Evolutionary conservation across 2,113 vertebrate species (phyloP).

Genomic region (Neofelis nebulosa): DNA sequence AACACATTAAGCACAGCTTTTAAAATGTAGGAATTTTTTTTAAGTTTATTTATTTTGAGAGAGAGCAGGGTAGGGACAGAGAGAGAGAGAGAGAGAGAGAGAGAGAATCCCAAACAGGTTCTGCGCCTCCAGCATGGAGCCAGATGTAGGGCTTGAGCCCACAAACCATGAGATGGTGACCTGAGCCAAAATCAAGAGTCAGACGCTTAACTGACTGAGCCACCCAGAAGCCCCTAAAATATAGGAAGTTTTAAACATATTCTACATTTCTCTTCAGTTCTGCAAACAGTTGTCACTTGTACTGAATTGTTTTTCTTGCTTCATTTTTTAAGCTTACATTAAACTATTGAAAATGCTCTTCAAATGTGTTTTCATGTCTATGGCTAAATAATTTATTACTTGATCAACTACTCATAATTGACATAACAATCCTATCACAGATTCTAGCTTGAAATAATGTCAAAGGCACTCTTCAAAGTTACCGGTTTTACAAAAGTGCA

Average conservation of each 20-base stretch:
- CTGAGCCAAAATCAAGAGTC: too few species aligned
- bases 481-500: background rate
- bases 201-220: too few species aligned
- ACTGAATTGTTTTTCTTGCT: background rate
- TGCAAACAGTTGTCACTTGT: background rate
- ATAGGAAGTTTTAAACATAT: background rate
- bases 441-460: slow-evolving; percentile 37
- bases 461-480: background rate
- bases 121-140: too few species aligned
- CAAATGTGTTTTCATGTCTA: slow-evolving; percentile 33
- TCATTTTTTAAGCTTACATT: slow-evolving; percentile 46
- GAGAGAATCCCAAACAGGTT: too few species aligned
- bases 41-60: too few species aligned
- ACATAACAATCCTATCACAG: background rate
- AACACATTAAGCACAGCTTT: background rate
- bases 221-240: background rate
- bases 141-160: too few species aligned
- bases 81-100: too few species aligned
- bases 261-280: background rate
- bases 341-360: slow-evolving; percentile 29
- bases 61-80: too few species aligned
- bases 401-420: slow-evolving; percentile 29
- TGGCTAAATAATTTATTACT: slow-evolving; percentile 41
- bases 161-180: too few species aligned
- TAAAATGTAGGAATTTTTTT: background rate